Percentiles rank a stretch among this genome's conserved stretches.
Evolutionary conservation across 2,888 invertebrate species (phyloP).

Genomic region (Lysandra bellargus): DNA sequence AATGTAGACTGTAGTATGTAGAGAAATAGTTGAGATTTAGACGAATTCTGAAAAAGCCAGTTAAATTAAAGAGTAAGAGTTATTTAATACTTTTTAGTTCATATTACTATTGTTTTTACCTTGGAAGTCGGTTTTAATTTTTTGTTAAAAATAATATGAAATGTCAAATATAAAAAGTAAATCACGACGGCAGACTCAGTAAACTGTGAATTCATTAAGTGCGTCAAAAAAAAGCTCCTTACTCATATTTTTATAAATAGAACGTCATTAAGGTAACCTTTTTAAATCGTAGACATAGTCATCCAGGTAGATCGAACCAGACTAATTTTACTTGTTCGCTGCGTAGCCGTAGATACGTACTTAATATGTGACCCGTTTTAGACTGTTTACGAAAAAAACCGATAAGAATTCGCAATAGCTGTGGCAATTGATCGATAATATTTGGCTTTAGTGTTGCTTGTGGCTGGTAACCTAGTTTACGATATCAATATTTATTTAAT

Average conservation of each 20-base stretch:
- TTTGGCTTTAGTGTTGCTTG: constrained; percentile 67
- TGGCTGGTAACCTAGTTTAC: constrained; percentile 73
- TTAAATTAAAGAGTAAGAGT: too few relatives aligned
- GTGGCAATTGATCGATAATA: constrained; percentile 69
- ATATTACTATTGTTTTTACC: too few relatives aligned
- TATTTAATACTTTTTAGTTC: too few relatives aligned
- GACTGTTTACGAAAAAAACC: constrained; percentile 63
- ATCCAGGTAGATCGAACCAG: not conserved
- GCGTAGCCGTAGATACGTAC: constrained; percentile 50
- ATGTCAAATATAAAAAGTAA: constrained; percentile 67
- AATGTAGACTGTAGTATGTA: too few relatives aligned
- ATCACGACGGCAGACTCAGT: constrained; percentile 59
- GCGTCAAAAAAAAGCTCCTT: constrained; percentile 56
- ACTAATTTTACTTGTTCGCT: not conserved
- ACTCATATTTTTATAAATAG: constrained; percentile 53
- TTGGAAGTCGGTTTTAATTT: too few relatives aligned
- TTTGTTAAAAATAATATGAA: constrained; percentile 45
- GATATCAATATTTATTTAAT: constrained; percentile 74
- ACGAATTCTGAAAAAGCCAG: too few relatives aligned
- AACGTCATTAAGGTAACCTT: constrained; percentile 33
- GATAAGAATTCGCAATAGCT: constrained; percentile 74
- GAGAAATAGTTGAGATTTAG: too few relatives aligned
- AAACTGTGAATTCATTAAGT: constrained; percentile 66
- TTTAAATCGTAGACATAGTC: not conserved
- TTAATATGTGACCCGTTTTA: constrained; percentile 61